These are phyloP conservation scores for Megalonaias nervosa DNA, from an alignment of 1,140 invertebrate species.

Conservation along the genomic window DNA sequence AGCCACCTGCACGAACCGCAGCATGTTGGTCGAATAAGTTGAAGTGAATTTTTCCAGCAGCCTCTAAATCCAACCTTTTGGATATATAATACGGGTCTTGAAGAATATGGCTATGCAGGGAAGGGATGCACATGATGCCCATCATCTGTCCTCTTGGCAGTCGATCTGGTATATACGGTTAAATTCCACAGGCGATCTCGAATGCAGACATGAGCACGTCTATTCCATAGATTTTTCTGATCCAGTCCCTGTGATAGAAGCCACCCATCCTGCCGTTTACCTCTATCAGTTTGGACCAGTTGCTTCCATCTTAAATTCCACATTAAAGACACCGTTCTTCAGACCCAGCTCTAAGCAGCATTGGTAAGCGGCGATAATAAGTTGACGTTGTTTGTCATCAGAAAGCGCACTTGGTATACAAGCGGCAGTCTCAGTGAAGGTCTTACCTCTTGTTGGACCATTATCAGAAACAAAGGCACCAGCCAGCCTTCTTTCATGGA, in stretches of 20 bases:
- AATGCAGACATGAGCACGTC: constrained; percentile 42
- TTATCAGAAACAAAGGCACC: too few species aligned
- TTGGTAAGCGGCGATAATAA: too few species aligned
- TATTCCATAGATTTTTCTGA: constrained; percentile 34
- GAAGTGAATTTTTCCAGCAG: constrained; percentile 16
- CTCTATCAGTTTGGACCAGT: constrained; percentile 50
- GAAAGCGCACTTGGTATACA: too few species aligned
- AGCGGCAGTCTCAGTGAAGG: too few species aligned
- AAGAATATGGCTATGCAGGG: constrained; percentile 25
- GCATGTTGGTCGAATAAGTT: not conserved
- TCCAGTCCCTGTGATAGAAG: constrained; percentile 48
- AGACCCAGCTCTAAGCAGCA: constrained; percentile 19
- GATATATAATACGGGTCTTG: constrained; percentile 8
- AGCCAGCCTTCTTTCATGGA: too few species aligned
- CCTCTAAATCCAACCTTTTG: constrained; percentile 20
- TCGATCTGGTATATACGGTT: constrained; percentile 22
- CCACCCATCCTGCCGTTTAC: constrained; percentile 54
- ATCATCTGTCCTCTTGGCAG: constrained; percentile 11
- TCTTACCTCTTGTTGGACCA: too few species aligned
- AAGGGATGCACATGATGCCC: constrained; percentile 47
- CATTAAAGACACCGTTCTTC: constrained; percentile 47
- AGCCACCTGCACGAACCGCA: not conserved
- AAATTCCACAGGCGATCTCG: constrained; percentile 36
- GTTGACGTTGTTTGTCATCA: too few species aligned
- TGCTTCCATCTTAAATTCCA: constrained; percentile 51